Evolutionary conservation across 1,140 invertebrate genomes (phyloP).

Genomic region (Berghia stephanieae): DNA sequence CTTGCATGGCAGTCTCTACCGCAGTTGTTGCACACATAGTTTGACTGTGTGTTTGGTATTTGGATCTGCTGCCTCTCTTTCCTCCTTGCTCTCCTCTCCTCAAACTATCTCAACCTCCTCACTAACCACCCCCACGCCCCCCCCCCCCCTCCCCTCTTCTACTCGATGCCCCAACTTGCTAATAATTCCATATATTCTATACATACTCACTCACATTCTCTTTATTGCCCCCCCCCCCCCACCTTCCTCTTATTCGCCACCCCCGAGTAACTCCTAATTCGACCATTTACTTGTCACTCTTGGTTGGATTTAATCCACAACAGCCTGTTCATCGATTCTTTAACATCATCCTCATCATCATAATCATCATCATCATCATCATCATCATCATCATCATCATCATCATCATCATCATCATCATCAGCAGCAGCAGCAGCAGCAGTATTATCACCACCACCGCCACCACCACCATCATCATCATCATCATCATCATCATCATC

Average conservation of each 20-base stretch:
- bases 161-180: too few species aligned
- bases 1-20: too few species aligned
- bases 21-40: too few species aligned
- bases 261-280: background rate
- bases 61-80: background rate
- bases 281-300: background rate
- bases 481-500: background rate
- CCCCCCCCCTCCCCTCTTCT: too few species aligned
- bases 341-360: background rate
- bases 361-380: background rate
- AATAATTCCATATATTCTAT: background rate
- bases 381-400: conserved; percentile 8
- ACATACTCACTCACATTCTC: background rate
- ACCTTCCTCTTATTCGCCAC: background rate
- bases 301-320: background rate
- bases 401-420: background rate
- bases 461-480: background rate
- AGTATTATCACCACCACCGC: background rate
- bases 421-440: background rate
- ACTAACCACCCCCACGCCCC: too few species aligned
- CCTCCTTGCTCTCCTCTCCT: background rate
- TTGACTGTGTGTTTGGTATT: too few species aligned
- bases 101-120: too few species aligned
- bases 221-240: background rate
- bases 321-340: background rate